Conservation (phyloP, 64 coral and sea anemone species). For the Hydrozoanthus tunicans region DNA sequence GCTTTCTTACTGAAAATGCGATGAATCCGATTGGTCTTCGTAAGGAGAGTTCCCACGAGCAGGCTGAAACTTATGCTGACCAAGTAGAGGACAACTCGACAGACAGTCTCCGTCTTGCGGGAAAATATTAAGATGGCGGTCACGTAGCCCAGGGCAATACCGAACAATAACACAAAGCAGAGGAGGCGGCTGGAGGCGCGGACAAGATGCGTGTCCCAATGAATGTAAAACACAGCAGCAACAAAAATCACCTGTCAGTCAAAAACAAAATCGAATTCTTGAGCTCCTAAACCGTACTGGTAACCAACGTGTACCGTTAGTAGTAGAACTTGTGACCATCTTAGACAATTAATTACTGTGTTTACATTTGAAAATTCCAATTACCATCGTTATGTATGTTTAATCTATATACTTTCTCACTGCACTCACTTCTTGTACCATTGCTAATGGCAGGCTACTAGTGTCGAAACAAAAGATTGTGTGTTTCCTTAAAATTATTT, state of each 20-base stretch:
- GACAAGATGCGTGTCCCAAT: constrained; percentile 73
- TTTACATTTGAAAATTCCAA: too few relatives aligned
- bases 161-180: constrained; percentile 77
- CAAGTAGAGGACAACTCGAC: constrained; percentile 59
- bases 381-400: too few relatives aligned
- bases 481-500: too few relatives aligned
- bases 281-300: too few relatives aligned
- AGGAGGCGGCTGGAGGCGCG: constrained; percentile 75
- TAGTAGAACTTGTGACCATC: too few relatives aligned
- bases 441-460: too few relatives aligned
- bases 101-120: constrained; percentile 54
- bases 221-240: constrained; percentile 53
- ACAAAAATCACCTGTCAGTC: constrained; percentile 52
- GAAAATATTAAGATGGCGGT: constrained; percentile 64
- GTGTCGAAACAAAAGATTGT: too few relatives aligned
- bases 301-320: too few relatives aligned
- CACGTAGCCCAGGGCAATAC: constrained; percentile 75
- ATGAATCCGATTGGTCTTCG: constrained; percentile 88
- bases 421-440: too few relatives aligned
- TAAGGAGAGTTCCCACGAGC: constrained; percentile 74
- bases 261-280: not conserved
- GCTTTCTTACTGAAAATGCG: constrained; percentile 88
- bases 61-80: constrained; percentile 78
- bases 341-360: too few relatives aligned
- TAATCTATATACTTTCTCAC: too few relatives aligned